Base-by-base conservation (phyloP, 2,113 vertebrate species). In the Coptodon rendalli region DNA sequence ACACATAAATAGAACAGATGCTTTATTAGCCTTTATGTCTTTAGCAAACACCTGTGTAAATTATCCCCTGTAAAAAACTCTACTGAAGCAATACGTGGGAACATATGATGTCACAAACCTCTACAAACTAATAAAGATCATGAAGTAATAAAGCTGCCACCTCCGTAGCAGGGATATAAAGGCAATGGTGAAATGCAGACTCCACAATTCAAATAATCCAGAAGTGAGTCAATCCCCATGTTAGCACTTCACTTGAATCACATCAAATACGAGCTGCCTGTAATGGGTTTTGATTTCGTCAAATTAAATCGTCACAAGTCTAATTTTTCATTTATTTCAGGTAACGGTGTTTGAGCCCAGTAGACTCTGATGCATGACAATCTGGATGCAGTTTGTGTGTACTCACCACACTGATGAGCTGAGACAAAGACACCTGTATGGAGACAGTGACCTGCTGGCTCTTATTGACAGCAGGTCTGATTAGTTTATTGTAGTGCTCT, bases 371-470 rank as follows among this genome's bases (percentile, higher is more conserved):
- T 0, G 27, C 16, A 48, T n/a, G 7, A 54, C 9, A 24, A 54
- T 29, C 0, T 57, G n/a, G 29, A 79, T 27, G 56, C 29, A 36
- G 9, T 76, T 6, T 50, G n/a, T 9, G 9, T 80, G 19, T 50
- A 93, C 95, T 89, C 87, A 97, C 97, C 24, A 97, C 96, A 27
- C 96, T 97, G 92, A 97, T 97, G 86, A 97, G 96, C 91, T 97
- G 97, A 31, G 96, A 96, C 66, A 97, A 93, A 31, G 96, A 97
- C 78, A 97, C 96, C 91, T 97, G 96, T 61, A 97, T 96, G 85
- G 96, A 96, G 82, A 97, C 96, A 84, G 96, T 96, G 93, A 97
- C 96, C 90, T 97, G 96, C 85, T 97, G 96, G 83, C 94, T 97
- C 83, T 95, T 96, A 76, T 97, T 97, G 80, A 97, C 94, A 5